phyloP scores from a whole-genome alignment of 2,113 vertebrate genomes.

The Mesembrinibis cayennensis region DNA sequence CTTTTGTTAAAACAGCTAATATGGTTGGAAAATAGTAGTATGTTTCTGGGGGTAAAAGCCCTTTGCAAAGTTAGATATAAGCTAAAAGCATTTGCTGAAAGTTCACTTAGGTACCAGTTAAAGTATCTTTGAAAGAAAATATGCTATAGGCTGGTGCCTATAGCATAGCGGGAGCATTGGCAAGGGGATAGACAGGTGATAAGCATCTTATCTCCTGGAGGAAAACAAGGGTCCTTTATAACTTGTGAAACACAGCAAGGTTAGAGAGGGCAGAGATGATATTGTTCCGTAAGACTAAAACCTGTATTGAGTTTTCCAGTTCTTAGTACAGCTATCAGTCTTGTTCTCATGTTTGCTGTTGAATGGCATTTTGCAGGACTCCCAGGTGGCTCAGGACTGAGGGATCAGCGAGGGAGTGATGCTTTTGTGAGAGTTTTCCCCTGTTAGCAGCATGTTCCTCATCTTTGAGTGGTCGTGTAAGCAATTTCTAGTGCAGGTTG shows the following conservation, averaged over 20 bases:
- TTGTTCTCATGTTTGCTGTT: background rate
- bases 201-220: background rate
- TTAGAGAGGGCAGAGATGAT: background rate
- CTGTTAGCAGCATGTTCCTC: background rate
- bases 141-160: background rate
- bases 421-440: background rate
- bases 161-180: background rate
- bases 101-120: background rate
- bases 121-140: background rate
- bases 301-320: background rate
- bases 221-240: background rate
- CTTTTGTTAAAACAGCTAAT: background rate
- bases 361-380: background rate
- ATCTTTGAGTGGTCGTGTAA: background rate
- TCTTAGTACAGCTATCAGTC: background rate
- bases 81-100: background rate
- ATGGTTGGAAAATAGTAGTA: background rate
- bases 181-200: background rate
- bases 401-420: background rate
- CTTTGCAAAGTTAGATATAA: background rate
- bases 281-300: background rate
- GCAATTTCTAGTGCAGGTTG: background rate
- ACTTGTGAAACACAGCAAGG: background rate
- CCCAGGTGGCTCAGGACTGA: background rate
- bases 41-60: background rate